Percentiles rank a stretch among this genome's conserved stretches.
Evolutionary conservation across 2,113 vertebrate genomes (phyloP).

Genomic region (Phyllostomus discolor): DNA sequence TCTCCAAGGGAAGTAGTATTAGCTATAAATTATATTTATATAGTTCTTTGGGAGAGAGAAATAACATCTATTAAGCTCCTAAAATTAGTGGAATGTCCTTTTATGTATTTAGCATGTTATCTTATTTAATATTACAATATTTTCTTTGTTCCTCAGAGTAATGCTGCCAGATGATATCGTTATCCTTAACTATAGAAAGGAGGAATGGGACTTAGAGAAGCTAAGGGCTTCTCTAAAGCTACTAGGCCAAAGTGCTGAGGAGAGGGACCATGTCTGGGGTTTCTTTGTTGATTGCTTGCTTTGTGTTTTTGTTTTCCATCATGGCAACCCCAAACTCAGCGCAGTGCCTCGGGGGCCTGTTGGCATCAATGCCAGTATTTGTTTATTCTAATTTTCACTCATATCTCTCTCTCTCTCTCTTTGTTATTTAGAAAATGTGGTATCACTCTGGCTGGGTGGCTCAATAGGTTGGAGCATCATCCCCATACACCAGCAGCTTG

Average conservation of each 20-base stretch:
- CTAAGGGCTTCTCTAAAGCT: neutral
- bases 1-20: neutral
- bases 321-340: neutral
- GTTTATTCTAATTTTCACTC: neutral
- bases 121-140: neutral
- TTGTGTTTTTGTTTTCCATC: neutral
- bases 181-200: neutral
- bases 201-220: neutral
- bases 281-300: neutral
- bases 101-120: neutral
- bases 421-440: neutral
- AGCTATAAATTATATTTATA: neutral
- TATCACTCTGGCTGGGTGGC: no score
- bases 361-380: neutral
- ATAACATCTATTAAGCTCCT: neutral
- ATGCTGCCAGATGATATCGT: neutral
- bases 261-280: neutral
- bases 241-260: neutral
- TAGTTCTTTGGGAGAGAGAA: neutral
- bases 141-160: neutral
- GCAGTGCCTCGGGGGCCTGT: neutral
- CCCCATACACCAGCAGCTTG: no score
- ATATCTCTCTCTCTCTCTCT: neutral
- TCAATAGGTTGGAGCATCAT: no score
- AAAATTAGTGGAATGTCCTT: neutral